Conservation (phyloP, 2,888 invertebrate genomes). For the Ellobium chinense region DNA sequence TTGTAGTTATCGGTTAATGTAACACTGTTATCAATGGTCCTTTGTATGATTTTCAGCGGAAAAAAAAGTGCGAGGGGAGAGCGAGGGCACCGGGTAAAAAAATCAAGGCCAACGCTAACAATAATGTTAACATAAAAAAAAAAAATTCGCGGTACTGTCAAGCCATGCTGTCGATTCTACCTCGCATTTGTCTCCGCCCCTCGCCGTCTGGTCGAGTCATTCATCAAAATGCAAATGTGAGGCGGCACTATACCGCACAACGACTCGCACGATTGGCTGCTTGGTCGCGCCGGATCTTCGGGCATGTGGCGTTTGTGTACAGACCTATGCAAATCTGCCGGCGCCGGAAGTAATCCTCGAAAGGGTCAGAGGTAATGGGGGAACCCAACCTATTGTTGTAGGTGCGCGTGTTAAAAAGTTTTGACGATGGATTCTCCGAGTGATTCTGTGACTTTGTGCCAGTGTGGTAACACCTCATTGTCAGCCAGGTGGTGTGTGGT, state of each 20-base stretch:
- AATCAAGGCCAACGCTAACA: too few relatives aligned
- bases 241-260: constrained; percentile 12
- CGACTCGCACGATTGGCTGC: constrained; percentile 26
- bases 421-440: not conserved
- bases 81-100: too few relatives aligned
- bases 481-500: not conserved
- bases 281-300: not conserved
- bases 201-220: not conserved
- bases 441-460: not conserved
- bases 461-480: constrained; percentile 18
- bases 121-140: too few relatives aligned
- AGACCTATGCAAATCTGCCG: constrained; percentile 49
- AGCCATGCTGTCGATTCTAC: not conserved
- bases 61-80: too few relatives aligned
- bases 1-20: too few relatives aligned
- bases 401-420: not conserved
- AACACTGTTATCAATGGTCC: too few relatives aligned
- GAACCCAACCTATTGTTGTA: not conserved
- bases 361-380: constrained; percentile 15
- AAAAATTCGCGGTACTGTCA: too few relatives aligned
- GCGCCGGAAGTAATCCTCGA: constrained; percentile 24
- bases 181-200: not conserved
- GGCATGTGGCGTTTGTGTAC: constrained; percentile 50
- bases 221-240: constrained; percentile 14
- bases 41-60: too few relatives aligned